A percentile compares a stretch with the other conserved stretches of the same genome.
Conservation (phyloP, 2,888 invertebrate genomes). For the Lymantria monacha region DNA sequence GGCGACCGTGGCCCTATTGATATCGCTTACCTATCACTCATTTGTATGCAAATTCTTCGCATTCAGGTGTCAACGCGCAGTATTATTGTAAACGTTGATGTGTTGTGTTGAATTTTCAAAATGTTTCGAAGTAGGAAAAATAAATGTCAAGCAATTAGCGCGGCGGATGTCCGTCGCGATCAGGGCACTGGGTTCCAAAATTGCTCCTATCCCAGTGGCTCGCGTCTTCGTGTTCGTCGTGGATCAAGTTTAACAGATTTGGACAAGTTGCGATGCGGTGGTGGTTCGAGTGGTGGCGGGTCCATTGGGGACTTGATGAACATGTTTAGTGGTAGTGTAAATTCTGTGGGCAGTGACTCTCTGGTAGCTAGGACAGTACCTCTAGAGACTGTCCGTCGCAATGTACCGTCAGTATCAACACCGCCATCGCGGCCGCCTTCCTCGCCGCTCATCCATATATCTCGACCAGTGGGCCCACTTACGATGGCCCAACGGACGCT, state of each 20-base stretch:
- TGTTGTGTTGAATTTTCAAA: slow-evolving; percentile 45
- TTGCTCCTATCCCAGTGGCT: slow-evolving; percentile 68
- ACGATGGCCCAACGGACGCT: slow-evolving; percentile 87
- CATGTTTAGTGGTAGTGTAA: slow-evolving; percentile 87
- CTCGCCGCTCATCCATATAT: slow-evolving; percentile 68
- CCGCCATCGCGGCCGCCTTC: slow-evolving; percentile 66
- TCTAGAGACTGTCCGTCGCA: slow-evolving; percentile 85
- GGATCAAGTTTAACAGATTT: slow-evolving; percentile 89
- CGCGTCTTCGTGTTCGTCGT: slow-evolving; percentile 83
- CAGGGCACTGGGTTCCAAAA: slow-evolving; percentile 72
- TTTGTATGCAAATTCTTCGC: slow-evolving; percentile 70
- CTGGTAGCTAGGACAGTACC: slow-evolving; percentile 88
- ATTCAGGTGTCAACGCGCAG: slow-evolving; percentile 61
- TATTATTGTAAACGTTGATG: slow-evolving; percentile 47
- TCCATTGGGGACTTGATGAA: slow-evolving; percentile 92
- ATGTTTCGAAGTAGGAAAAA: slow-evolving; percentile 67
- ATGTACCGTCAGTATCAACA: slow-evolving; percentile 69
- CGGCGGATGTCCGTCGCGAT: slow-evolving; percentile 78
- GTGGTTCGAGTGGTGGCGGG: slow-evolving; percentile 76
- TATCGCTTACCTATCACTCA: slow-evolving; percentile 60
- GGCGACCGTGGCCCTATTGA: slow-evolving; percentile 79
- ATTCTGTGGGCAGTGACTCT: slow-evolving; percentile 87
- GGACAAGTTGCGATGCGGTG: slow-evolving; percentile 83
- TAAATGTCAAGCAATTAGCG: slow-evolving; percentile 64
- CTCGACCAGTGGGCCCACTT: slow-evolving; percentile 78